phyloP scores from a whole-genome alignment of 2,797 vertebrate species.

The Melanotaenia parkinsoni region DNA sequence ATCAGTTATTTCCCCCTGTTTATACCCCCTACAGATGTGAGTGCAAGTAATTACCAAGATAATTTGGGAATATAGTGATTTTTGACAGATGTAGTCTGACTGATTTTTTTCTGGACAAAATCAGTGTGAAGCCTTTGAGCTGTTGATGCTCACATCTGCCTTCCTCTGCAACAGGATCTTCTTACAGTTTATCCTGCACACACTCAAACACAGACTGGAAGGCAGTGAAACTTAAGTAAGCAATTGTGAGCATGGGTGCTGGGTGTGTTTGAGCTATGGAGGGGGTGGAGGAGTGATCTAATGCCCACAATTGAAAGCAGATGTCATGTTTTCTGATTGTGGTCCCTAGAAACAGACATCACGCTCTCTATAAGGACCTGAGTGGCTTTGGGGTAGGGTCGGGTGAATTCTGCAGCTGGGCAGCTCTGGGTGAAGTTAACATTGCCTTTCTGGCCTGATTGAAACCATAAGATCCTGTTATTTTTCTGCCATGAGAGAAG shows the following conservation, averaged over 20 bases:
- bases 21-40: conserved; percentile 3
- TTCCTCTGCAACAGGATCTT: conserved; percentile 56
- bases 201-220: conserved; percentile 55
- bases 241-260: conserved; percentile 20
- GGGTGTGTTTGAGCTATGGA: conserved; percentile 25
- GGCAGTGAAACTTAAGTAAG: conserved; percentile 51
- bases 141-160: conserved; percentile 27
- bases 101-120: conserved; percentile 49
- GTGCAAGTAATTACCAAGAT: conserved; percentile 25
- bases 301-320: conserved; percentile 74
- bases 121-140: conserved; percentile 41
- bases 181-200: conserved; percentile 50
- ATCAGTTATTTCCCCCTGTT: conserved; percentile 37
- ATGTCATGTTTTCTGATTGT: conserved; percentile 78
- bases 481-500: conserved; percentile 57
- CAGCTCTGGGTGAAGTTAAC: conserved; percentile 39
- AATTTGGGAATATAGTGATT: not conserved
- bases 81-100: conserved; percentile 18
- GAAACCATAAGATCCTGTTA: conserved; percentile 69
- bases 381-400: conserved; percentile 45
- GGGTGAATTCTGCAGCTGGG: conserved; percentile 53
- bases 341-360: conserved; percentile 55
- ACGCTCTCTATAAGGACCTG: conserved; percentile 50
- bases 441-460: conserved; percentile 58
- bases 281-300: conserved; percentile 36